A percentile compares a stretch with the other conserved stretches of the same genome.
phyloP scores from a whole-genome alignment of 2,113 vertebrate species.

The Isurus oxyrinchus region DNA sequence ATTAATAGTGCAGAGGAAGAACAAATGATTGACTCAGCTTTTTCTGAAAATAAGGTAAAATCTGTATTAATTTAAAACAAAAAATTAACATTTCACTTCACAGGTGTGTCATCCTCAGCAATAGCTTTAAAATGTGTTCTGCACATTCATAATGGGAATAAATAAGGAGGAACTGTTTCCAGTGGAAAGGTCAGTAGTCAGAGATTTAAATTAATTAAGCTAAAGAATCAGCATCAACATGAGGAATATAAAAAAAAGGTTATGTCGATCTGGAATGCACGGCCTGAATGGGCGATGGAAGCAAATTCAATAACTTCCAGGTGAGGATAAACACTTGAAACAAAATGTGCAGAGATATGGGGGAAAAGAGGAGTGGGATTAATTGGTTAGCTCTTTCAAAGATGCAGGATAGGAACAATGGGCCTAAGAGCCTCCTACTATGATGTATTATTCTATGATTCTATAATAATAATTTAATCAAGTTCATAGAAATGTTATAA shows the following conservation, averaged over 20 bases:
- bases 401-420: too few relatives aligned
- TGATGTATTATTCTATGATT: not conserved
- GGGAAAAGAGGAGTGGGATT: not conserved
- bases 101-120: not conserved
- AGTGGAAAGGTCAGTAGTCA: not conserved
- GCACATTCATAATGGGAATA: not conserved
- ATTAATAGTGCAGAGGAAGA: not conserved
- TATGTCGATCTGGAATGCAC: not conserved
- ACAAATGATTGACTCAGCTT: not conserved
- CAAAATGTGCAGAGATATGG: not conserved
- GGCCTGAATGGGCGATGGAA: too few relatives aligned
- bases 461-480: not conserved
- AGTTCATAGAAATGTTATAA: not conserved
- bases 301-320: not conserved
- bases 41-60: not conserved
- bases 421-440: too few relatives aligned
- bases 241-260: not conserved
- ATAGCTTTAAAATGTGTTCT: not conserved
- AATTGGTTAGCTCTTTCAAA: too few relatives aligned
- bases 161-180: not conserved
- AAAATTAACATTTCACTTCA: not conserved
- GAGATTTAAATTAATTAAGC: not conserved
- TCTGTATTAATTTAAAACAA: not conserved
- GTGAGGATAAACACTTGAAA: too few relatives aligned
- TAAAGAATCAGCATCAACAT: not conserved